Evolutionary conservation across 2,797 vertebrate genomes (phyloP).

Genomic region (Crax fasciolata): DNA sequence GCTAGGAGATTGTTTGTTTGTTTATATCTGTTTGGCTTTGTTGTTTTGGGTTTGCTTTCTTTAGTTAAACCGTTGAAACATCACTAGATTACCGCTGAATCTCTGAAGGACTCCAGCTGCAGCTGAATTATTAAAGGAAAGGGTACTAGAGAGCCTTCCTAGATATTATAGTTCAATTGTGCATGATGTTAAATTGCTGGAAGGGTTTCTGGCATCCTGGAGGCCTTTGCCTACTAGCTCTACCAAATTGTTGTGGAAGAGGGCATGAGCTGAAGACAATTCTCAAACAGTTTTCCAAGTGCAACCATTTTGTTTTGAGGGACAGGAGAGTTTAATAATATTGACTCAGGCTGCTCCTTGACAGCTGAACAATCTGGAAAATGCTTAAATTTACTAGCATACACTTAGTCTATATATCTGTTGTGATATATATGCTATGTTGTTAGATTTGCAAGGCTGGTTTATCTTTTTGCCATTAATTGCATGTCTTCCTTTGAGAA

Average conservation of each 20-base stretch:
- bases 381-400: not conserved
- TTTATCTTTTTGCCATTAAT: not conserved
- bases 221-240: not conserved
- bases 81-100: not conserved
- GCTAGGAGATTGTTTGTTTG: not conserved
- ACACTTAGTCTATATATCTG: not conserved
- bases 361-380: not conserved
- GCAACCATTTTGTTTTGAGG: not conserved
- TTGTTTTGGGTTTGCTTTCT: not conserved
- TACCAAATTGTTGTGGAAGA: not conserved
- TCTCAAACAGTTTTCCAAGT: not conserved
- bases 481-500: not conserved
- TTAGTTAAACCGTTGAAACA: not conserved
- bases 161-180: not conserved
- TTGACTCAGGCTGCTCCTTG: not conserved
- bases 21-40: not conserved
- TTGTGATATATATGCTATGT: not conserved
- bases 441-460: not conserved
- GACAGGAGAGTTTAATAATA: not conserved
- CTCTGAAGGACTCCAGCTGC: not conserved
- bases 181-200: not conserved
- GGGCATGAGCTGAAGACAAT: not conserved
- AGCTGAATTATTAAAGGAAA: not conserved
- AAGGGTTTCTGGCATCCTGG: not conserved
- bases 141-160: not conserved